Conservation (phyloP, 2,797 vertebrate species). For the Rhabdophis nuchalis region DNA sequence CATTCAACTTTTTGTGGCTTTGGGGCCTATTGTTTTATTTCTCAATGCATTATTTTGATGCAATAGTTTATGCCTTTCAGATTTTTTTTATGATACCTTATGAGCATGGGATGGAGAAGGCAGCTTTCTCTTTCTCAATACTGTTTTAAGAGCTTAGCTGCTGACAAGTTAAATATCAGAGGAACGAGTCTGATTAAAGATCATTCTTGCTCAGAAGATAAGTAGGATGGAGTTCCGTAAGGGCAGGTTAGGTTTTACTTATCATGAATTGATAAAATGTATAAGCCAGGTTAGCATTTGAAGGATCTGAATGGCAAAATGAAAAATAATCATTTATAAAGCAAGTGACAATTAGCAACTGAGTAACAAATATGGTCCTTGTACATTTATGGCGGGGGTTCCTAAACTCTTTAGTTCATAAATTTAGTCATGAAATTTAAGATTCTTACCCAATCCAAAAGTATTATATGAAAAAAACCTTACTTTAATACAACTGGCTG, state of each 20-base stretch:
- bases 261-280: not conserved
- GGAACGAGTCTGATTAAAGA: not conserved
- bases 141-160: not conserved
- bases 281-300: not conserved
- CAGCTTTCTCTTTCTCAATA: not conserved
- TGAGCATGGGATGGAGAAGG: not conserved
- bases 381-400: not conserved
- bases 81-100: not conserved
- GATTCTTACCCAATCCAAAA: not conserved
- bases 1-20: not conserved
- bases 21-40: not conserved
- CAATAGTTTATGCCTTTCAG: not conserved
- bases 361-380: not conserved
- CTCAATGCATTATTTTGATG: not conserved
- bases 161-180: not conserved
- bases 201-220: not conserved
- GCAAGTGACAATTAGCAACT: not conserved
- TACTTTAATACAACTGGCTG: not conserved
- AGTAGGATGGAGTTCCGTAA: not conserved
- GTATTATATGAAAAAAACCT: not conserved
- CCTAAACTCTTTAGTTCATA: not conserved
- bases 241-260: not conserved
- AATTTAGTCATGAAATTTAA: not conserved
- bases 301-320: not conserved
- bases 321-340: not conserved